phyloP scores from a whole-genome alignment of 2,113 vertebrate species.

The Rostratula benghalensis region DNA sequence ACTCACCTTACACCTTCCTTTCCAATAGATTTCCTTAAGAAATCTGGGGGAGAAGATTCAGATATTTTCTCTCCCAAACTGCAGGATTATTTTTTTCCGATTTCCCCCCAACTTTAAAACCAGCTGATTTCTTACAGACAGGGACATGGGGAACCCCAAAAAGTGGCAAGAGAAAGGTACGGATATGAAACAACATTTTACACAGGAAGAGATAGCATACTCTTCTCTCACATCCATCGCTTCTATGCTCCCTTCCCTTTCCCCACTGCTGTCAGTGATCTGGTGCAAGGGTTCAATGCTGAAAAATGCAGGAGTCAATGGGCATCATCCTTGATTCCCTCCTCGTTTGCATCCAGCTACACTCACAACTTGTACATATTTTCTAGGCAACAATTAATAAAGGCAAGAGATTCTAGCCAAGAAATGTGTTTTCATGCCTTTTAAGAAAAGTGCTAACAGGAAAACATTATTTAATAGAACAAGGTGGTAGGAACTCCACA shows the following conservation, averaged over 20 bases:
- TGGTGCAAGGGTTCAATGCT: not conserved
- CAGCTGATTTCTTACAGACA: not conserved
- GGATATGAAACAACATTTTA: not conserved
- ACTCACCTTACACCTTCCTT: not conserved
- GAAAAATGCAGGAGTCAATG: not conserved
- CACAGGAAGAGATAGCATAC: not conserved
- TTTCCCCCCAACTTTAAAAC: not conserved
- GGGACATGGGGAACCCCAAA: not conserved
- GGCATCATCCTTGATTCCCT: not conserved
- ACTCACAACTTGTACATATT: fast-evolving
- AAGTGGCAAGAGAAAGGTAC: not conserved
- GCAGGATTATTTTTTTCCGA: not conserved
- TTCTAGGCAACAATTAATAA: not conserved
- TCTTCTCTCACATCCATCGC: not conserved
- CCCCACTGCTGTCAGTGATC: not conserved
- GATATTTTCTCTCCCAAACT: not conserved
- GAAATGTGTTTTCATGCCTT: not conserved
- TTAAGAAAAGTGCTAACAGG: not conserved
- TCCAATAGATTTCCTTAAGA: not conserved
- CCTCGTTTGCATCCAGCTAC: not conserved
- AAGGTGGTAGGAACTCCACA: not conserved
- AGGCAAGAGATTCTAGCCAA: not conserved
- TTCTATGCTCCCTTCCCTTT: not conserved
- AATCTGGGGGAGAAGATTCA: not conserved
- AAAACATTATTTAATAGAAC: not conserved